Evolutionary conservation across 2,888 invertebrate genomes (phyloP), one percentile per base, ranked within the genome.

Genomic region (Galeopsomyia nigrocyanea): DNA sequence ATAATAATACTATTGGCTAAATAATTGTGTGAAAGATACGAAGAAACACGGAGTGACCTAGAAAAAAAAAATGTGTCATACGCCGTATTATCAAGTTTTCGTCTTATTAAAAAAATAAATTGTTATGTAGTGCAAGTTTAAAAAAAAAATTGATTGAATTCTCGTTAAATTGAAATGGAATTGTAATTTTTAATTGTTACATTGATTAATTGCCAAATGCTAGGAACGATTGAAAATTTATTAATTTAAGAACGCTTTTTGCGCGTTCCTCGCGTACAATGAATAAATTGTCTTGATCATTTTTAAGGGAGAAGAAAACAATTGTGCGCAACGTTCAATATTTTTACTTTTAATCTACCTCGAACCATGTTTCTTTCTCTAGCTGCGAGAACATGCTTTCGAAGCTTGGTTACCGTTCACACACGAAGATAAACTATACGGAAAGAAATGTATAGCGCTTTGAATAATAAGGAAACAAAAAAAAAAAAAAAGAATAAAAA

Each of bases 61-160:
- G 55, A 53, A 1, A 53, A 51, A 6, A 65, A 47, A 39, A 67
- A 66, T 63, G 63, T 75, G 68, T 75, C 72, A 65, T 71, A 31
- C 49, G 65, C 68, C 62, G 39, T 70, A 73, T 68, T 73, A 68
- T 63, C 57, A 51, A 73, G 62, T 75, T 75, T 68, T 72, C 65
- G 66, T 74, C 71, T 49, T 72, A 65, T 53, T 67, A 64, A 51
- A 19, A 64, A 26, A 51, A 70, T 51, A 67, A 75, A 68, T 70
- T 70, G 72, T 75, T 75, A 73, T 61, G 56, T 73, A 68, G 70
- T 72, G 22, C 71, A 75, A 68, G 69, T 75, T 75, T 56, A 69
- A 72, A 69, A 26, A 69, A 26, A 5, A 39, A 66, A 21, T 47
- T 60, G 58, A 72, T 63, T 66, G 58, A 72, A 72, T 72, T 70